Evolutionary conservation across 2,113 vertebrate species (phyloP).

Genomic region (Sterna hirundo): DNA sequence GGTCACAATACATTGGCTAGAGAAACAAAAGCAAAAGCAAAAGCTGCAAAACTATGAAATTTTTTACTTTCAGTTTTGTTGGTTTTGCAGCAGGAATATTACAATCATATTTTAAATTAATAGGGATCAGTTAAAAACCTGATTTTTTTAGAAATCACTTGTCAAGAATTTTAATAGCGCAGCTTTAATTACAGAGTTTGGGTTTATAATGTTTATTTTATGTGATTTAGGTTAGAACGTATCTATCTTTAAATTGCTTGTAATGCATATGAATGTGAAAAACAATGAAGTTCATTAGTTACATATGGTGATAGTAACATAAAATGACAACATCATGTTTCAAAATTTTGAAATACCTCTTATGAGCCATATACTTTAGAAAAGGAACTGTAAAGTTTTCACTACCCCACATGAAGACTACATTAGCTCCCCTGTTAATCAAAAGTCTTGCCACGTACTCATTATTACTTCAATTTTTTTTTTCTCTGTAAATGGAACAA

Average conservation of each 20-base stretch:
- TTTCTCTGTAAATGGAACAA: slow-evolving; percentile 23
- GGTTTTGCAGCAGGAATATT: neutral
- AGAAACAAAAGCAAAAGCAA: neutral
- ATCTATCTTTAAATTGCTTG: neutral
- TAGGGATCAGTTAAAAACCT: neutral
- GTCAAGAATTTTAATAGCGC: neutral
- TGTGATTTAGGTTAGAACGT: neutral
- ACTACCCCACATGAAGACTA: neutral
- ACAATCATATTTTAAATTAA: neutral
- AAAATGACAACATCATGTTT: neutral
- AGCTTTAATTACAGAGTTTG: neutral
- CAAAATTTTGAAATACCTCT: neutral
- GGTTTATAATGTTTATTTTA: neutral
- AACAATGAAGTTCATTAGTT: neutral
- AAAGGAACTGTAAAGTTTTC: slow-evolving; percentile 5
- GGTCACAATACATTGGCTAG: neutral
- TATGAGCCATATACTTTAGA: neutral
- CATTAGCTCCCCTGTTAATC: neutral
- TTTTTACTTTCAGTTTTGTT: neutral
- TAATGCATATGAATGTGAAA: neutral
- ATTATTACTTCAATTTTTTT: neutral
- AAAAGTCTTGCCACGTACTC: neutral
- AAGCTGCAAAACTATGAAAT: neutral
- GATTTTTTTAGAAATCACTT: neutral
- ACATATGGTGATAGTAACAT: neutral